A percentile compares a stretch with the other conserved stretches of the same genome.
Evolutionary conservation across 2,888 invertebrate species (phyloP).

Genomic region (Zhengitettix transpicula): DNA sequence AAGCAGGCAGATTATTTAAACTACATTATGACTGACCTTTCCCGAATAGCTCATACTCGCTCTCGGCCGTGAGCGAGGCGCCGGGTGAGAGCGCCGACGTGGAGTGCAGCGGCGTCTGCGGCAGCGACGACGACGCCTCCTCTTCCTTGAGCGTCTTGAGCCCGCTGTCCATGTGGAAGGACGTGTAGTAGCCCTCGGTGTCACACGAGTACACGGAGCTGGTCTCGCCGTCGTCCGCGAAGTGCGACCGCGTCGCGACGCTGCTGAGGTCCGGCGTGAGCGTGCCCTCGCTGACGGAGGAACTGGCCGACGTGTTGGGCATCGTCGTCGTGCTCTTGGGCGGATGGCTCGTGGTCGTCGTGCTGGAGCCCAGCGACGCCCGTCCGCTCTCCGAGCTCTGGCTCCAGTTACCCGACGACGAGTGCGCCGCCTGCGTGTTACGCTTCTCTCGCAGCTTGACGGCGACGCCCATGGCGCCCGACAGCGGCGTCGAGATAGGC

Average conservation of each 20-base stretch:
- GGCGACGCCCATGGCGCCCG: conserved; percentile 38
- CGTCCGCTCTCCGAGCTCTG: conserved; percentile 80
- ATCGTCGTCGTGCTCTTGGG: not conserved
- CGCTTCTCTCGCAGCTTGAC: conserved; percentile 62
- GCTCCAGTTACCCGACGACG: conserved; percentile 89
- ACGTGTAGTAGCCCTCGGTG: conserved; percentile 94
- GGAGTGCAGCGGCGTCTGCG: conserved; percentile 54
- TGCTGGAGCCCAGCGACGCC: conserved; percentile 71
- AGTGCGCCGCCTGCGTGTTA: conserved; percentile 56
- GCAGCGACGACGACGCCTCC: conserved; percentile 45
- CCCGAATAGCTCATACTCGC: conserved; percentile 82
- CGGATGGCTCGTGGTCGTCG: conserved; percentile 36
- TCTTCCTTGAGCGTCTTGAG: conserved; percentile 68
- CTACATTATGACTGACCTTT: conserved; percentile 32
- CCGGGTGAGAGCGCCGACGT: conserved; percentile 53
- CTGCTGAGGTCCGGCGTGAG: conserved; percentile 10
- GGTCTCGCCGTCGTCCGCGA: conserved; percentile 9
- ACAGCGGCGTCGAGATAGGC: conserved; percentile 32
- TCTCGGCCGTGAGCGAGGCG: conserved; percentile 60
- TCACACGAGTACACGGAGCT: conserved; percentile 90
- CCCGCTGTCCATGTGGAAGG: conserved; percentile 92
- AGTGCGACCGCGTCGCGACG: not conserved
- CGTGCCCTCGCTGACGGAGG: conserved; percentile 38
- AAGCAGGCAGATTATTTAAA: too few species aligned
- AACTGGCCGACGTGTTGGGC: conserved; percentile 59